Percentiles rank a stretch among this genome's conserved stretches.
These are phyloP conservation scores for Apodemus speciosus DNA, from an alignment of 2,113 vertebrate genomes.

Conservation along the genomic window DNA sequence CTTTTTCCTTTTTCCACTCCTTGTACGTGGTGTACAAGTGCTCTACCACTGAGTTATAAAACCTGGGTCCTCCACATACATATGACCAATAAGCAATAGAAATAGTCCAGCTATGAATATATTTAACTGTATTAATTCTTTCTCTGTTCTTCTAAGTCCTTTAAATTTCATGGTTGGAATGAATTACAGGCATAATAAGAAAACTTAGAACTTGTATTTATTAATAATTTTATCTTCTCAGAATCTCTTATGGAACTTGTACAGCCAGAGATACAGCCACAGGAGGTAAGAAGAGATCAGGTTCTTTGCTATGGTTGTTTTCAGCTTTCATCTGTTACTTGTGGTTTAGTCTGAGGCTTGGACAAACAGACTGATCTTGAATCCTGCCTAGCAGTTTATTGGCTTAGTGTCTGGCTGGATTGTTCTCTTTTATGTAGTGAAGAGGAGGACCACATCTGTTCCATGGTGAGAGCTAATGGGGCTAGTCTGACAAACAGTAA, in stretches of 20 bases:
- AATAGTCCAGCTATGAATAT: neutral
- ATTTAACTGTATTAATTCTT: conserved; percentile 21
- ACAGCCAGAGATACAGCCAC: conserved; percentile 87
- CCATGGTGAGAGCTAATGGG: neutral
- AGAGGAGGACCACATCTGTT: neutral
- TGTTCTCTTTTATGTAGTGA: neutral
- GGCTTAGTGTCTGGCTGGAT: conserved; percentile 1
- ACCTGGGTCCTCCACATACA: neutral
- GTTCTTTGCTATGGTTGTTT: neutral
- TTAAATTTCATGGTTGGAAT: conserved; percentile 32
- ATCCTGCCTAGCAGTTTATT: neutral
- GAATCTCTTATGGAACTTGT: conserved; percentile 83
- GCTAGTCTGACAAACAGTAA: neutral
- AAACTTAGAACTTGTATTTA: neutral
- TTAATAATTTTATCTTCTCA: conserved; percentile 73
- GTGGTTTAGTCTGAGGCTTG: neutral
- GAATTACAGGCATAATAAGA: conserved; percentile 12
- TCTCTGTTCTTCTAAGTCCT: neutral
- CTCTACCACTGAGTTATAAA: neutral
- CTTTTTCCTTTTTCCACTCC: neutral
- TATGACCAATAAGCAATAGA: neutral
- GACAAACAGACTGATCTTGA: neutral
- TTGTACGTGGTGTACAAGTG: neutral
- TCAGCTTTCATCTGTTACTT: neutral
- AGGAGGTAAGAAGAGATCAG: conserved; percentile 87